Base-by-base conservation (phyloP, 2,888 invertebrate genomes). In the Serrognathus titanus region DNA sequence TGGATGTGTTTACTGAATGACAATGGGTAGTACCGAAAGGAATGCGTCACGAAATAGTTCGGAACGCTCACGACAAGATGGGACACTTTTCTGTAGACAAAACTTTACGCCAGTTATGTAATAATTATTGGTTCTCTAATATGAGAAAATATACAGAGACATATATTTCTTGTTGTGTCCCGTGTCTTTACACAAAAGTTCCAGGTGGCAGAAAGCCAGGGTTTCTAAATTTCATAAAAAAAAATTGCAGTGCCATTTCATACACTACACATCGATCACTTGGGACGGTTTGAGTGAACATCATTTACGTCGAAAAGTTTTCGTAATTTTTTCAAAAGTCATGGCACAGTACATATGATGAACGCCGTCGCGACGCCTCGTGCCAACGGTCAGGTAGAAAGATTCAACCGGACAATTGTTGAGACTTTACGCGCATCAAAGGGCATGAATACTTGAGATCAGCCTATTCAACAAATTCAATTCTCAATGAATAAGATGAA, bases 241-340 rank as follows among this genome's bases (percentile, higher is more conserved):
- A 59, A 62, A 45, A 46, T 56, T 48, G 46, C 54, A 12, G 53
- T 66, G 50, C 63, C 67, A 45, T n/a, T 45, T 40, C 69, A 77
- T 48, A 76, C 73, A 0, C 31, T 78, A 10, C 76, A 78, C 55
- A 50, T 78, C 0, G 78, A 79, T 60, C 78, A 78, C 58, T 52
- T 78, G 3, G 76, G 77, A 2, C 76, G 75, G 5, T 78, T 77
- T 57, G 65, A 68, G 70, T 35, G 76, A n/a, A 68, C 71, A 10
- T 65, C 66, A 6, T 78, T 74, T 53, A 78, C 75, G 0, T 68
- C 10, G 36, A 60, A 65, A 11, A 40, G 51, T 2, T 78, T 78
- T 52, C 55, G 65, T 46, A 53, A 60, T 3, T 74, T 70, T 53
- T 76, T 73, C 56, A 43, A 56, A 3, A 63, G 69, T 12, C 63